Percentiles rank a stretch among this genome's conserved stretches.
These are phyloP conservation scores for Hermetia illucens DNA, from an alignment of 1,140 invertebrate species.

Conservation along the genomic window DNA sequence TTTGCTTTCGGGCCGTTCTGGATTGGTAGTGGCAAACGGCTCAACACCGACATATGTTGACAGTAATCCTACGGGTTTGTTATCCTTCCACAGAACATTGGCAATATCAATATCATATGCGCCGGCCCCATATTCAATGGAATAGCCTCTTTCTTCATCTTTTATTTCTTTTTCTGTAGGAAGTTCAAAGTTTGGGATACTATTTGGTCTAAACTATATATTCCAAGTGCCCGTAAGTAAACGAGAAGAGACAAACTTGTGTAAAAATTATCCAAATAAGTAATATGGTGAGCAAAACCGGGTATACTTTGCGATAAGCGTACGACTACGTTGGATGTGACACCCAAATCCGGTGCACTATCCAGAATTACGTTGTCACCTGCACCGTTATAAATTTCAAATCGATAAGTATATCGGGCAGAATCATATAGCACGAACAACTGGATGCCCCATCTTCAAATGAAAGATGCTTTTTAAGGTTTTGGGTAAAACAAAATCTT, in stretches of 20 bases:
- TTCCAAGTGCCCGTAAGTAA: constrained; percentile 1
- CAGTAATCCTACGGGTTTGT: constrained; percentile 27
- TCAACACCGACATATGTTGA: constrained; percentile 28
- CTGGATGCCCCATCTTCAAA: constrained; percentile 29
- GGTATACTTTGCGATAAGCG: constrained; percentile 3
- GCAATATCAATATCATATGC: constrained; percentile 18
- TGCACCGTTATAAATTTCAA: constrained; percentile 19
- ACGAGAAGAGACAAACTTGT: not conserved
- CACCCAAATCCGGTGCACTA: constrained; percentile 4
- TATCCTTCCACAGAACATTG: constrained; percentile 23
- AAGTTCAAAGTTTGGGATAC: no score
- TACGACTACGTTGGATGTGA: constrained; percentile 6
- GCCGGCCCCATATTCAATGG: no score
- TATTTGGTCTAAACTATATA: constrained; percentile 4
- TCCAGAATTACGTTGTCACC: constrained; percentile 8
- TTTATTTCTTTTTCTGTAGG: no score
- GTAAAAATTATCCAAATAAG: constrained; percentile 6
- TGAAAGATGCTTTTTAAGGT: no score
- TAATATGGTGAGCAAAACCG: constrained; percentile 1
- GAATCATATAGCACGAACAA: constrained; percentile 16
- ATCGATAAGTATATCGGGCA: constrained; percentile 18
- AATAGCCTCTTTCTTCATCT: no score
- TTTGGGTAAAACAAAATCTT: no score
- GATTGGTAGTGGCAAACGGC: constrained; percentile 3
- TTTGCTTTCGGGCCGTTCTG: not conserved